phyloP scores from a whole-genome alignment of 2,113 vertebrate species.

The Symphodus melops region DNA sequence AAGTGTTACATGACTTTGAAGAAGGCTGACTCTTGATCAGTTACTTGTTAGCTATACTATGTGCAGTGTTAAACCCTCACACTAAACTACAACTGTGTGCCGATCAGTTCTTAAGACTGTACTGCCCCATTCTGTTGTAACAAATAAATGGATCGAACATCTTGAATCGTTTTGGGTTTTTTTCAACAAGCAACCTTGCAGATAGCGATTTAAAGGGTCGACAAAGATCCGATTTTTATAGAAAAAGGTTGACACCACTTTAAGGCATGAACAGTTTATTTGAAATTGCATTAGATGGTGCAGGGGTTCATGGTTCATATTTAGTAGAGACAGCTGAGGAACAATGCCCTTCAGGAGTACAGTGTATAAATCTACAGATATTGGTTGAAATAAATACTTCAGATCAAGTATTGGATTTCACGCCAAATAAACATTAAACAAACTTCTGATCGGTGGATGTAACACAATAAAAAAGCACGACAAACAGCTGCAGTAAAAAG shows the following conservation, averaged over 20 bases:
- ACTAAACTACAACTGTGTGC: constrained; percentile 60
- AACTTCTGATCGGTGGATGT: neutral
- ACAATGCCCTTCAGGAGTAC: neutral
- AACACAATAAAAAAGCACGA: neutral
- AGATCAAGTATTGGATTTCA: constrained; percentile 19
- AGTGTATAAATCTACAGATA: neutral
- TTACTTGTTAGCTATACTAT: constrained; percentile 57
- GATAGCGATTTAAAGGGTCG: too few species aligned
- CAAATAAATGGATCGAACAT: constrained; percentile 72
- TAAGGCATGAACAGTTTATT: constrained; percentile 53
- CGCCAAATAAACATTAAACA: constrained; percentile 4
- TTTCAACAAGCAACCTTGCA: neutral
- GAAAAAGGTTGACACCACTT: constrained; percentile 1
- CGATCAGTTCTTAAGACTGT: constrained; percentile 66
- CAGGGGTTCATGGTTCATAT: constrained; percentile 29
- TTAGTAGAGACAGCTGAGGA: constrained; percentile 17
- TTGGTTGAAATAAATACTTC: neutral
- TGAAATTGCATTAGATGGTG: constrained; percentile 25
- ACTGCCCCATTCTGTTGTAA: constrained; percentile 74
- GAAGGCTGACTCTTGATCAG: constrained; percentile 59
- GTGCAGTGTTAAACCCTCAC: constrained; percentile 67
- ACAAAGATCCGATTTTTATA: too few species aligned
- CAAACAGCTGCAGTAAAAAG: constrained; percentile 36
- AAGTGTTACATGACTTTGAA: constrained; percentile 51
- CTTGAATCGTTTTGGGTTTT: neutral